Conservation (phyloP, 2,797 vertebrate genomes). For the Scleropages formosus region DNA sequence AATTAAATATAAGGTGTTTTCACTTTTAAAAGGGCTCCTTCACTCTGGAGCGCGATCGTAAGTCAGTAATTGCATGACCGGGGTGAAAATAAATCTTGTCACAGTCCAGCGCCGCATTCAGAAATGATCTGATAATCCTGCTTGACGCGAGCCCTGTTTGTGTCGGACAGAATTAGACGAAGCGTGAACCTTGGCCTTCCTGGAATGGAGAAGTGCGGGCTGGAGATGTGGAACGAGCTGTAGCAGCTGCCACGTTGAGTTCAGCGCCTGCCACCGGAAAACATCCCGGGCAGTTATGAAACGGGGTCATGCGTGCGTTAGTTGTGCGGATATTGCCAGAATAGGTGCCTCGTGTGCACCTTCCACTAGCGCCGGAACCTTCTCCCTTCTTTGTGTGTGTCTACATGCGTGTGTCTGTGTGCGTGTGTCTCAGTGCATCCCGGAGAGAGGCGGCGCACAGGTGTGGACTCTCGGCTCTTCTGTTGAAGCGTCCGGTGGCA, state of each 20-base stretch:
- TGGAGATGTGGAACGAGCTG: conserved; percentile 1
- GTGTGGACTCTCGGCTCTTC: too few relatives aligned
- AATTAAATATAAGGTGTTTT: not conserved
- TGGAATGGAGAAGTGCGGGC: not conserved
- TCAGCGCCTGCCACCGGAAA: conserved; percentile 6
- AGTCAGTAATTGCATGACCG: not conserved
- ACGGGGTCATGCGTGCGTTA: not conserved
- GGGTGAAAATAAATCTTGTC: conserved; percentile 54
- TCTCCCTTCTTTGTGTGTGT: not conserved
- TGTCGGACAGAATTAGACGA: conserved; percentile 54
- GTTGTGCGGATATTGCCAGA: conserved; percentile 14
- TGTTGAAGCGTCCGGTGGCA: too few relatives aligned
- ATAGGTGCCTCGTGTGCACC: not conserved
- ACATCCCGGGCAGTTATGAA: not conserved
- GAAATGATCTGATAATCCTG: conserved; percentile 67
- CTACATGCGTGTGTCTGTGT: not conserved
- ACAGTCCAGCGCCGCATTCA: conserved; percentile 67
- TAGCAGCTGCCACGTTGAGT: not conserved
- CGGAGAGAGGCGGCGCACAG: too few relatives aligned
- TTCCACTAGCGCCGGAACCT: not conserved
- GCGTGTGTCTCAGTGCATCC: too few relatives aligned
- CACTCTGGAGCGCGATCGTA: not conserved
- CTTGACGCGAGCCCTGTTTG: conserved; percentile 60
- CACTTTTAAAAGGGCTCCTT: not conserved
- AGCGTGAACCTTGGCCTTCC: not conserved